These are phyloP conservation scores for Neosilurus mollespiculum DNA, from an alignment of 2,797 vertebrate species.

Conservation along the genomic window DNA sequence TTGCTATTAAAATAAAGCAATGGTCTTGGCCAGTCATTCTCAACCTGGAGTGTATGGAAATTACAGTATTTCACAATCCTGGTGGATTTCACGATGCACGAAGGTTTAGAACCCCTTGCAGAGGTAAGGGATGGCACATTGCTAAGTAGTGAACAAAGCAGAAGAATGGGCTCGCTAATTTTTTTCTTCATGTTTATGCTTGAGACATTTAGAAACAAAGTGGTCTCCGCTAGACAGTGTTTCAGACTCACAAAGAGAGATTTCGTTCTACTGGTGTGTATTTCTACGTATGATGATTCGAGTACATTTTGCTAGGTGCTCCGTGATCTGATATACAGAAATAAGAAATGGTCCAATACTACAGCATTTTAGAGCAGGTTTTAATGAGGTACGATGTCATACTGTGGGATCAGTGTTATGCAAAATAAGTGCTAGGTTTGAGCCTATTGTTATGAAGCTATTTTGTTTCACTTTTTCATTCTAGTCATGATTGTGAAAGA, in stretches of 20 bases:
- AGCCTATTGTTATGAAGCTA: not conserved
- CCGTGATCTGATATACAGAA: not conserved
- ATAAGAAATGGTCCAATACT: not conserved
- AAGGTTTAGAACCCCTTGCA: not conserved
- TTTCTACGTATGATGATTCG: not conserved
- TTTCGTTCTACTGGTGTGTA: not conserved
- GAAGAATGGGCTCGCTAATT: not conserved
- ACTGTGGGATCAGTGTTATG: not conserved
- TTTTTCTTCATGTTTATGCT: slow-evolving; percentile 52
- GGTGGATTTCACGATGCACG: not conserved
- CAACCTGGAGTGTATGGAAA: not conserved
- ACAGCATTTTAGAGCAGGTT: not conserved
- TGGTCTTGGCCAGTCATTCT: not conserved
- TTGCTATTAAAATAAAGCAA: not conserved
- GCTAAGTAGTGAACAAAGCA: not conserved
- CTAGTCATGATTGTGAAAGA: not conserved
- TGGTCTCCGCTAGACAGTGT: slow-evolving; percentile 55
- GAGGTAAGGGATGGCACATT: not conserved
- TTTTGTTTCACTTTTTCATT: not conserved
- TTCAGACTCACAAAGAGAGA: slow-evolving; percentile 12
- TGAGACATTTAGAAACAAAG: slow-evolving; percentile 60
- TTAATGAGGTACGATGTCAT: not conserved
- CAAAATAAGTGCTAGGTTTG: not conserved
- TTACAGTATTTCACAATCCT: not conserved
- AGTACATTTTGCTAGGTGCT: not conserved